Percentiles rank a stretch among this genome's conserved stretches.
These are phyloP conservation scores for Lycaon pictus DNA, from an alignment of 2,113 vertebrate species.

Conservation along the genomic window DNA sequence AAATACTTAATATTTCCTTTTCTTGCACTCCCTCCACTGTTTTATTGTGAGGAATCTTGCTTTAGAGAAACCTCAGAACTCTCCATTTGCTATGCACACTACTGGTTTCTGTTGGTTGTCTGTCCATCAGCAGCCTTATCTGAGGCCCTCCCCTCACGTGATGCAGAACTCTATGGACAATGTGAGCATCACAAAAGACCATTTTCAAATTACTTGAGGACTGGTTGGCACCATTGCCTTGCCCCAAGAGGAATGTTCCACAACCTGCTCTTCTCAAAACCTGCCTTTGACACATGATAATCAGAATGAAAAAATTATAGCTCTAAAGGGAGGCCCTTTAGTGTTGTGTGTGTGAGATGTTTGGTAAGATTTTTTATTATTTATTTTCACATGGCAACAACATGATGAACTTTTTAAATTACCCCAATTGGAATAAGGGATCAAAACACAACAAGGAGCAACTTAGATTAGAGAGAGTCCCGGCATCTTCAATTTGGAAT, in stretches of 20 bases:
- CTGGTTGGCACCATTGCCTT: not conserved
- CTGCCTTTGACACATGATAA: not conserved
- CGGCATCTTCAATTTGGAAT: not conserved
- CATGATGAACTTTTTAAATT: not conserved
- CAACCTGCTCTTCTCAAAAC: not conserved
- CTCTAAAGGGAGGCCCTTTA: not conserved
- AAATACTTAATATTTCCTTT: slow-evolving; percentile 20
- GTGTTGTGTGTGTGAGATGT: not conserved
- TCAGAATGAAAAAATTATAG: not conserved
- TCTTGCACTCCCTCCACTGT: not conserved
- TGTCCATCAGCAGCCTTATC: not conserved
- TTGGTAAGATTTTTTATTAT: not conserved
- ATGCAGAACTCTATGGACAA: not conserved
- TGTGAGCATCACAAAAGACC: not conserved
- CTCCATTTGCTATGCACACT: not conserved
- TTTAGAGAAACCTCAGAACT: not conserved
- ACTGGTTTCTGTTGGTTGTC: not conserved
- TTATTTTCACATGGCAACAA: not conserved
- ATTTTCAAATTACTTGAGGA: not conserved
- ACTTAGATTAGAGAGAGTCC: not conserved
- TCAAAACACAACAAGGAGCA: not conserved
- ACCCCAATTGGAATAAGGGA: not conserved
- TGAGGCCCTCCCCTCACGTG: not conserved
- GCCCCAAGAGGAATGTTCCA: not conserved
- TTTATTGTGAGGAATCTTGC: not conserved